Conservation (phyloP, 2,888 invertebrate genomes). For the Molorchus minor region DNA sequence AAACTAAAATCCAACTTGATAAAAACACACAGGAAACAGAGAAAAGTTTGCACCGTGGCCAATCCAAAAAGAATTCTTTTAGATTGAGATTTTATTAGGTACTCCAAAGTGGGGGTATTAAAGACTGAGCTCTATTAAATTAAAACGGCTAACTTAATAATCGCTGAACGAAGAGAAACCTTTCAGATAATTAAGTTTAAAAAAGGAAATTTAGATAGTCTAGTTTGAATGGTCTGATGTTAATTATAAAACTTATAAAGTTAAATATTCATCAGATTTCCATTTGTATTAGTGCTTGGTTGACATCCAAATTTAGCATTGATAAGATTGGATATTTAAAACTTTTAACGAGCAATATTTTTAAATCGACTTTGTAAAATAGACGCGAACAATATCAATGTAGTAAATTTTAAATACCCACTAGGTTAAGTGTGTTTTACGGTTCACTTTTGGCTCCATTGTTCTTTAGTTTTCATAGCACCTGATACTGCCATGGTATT, state of each 20-base stretch:
- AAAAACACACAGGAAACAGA: too few relatives aligned
- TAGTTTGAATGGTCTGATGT: not conserved
- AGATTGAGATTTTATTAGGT: not conserved
- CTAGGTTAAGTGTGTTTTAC: too few relatives aligned
- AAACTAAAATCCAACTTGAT: not conserved
- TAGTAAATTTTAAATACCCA: too few relatives aligned
- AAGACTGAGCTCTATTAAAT: not conserved
- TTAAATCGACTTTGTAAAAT: not conserved
- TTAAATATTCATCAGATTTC: not conserved
- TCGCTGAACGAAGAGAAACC: not conserved
- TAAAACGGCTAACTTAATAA: not conserved
- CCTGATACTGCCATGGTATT: too few relatives aligned
- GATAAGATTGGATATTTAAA: not conserved
- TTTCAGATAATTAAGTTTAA: not conserved
- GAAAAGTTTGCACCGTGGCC: too few relatives aligned
- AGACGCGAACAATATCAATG: not conserved
- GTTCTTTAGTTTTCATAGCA: too few relatives aligned
- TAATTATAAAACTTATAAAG: not conserved
- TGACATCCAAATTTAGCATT: not conserved
- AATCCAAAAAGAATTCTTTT: not conserved
- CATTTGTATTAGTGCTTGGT: not conserved
- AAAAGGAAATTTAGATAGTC: not conserved
- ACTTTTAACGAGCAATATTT: not conserved
- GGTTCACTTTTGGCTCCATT: too few relatives aligned
- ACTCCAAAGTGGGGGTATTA: not conserved